phyloP scores from a whole-genome alignment of 2,797 vertebrate species.

The Telmatherina bonti region DNA sequence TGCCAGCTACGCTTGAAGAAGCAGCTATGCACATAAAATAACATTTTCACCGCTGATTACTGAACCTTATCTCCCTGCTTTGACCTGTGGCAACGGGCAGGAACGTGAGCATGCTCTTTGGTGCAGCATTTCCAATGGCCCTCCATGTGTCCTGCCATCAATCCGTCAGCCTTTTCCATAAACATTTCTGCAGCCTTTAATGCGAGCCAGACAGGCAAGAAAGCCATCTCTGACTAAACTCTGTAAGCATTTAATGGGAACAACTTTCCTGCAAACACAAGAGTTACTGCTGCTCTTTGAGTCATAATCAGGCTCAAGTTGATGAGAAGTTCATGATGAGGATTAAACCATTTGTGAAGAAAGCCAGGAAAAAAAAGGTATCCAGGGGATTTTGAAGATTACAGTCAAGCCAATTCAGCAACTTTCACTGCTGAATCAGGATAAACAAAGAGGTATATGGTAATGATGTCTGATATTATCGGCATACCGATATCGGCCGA shows the following conservation, averaged over 20 bases:
- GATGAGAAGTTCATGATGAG: conserved; percentile 28
- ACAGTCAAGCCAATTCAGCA: conserved; percentile 7
- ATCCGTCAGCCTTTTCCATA: conserved; percentile 47
- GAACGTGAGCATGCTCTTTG: conserved; percentile 39
- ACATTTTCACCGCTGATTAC: conserved; percentile 23
- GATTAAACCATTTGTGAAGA: conserved; percentile 36
- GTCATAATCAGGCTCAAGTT: conserved; percentile 35
- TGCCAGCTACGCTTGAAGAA: conserved; percentile 12
- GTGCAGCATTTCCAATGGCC: conserved; percentile 39
- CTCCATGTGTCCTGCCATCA: conserved; percentile 43
- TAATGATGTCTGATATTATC: no score
- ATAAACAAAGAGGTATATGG: conserved; percentile 10
- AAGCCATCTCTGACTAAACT: conserved; percentile 20
- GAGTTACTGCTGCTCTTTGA: conserved; percentile 38
- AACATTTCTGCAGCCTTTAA: conserved; percentile 50
- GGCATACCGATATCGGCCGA: no score
- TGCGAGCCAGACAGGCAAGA: conserved; percentile 40
- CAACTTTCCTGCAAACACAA: conserved; percentile 27
- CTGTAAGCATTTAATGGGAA: conserved; percentile 22
- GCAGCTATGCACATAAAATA: conserved; percentile 19
- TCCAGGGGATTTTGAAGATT: conserved; percentile 24
- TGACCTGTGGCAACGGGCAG: conserved; percentile 47
- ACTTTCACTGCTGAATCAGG: conserved; percentile 14
- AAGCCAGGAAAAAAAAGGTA: conserved; percentile 35
- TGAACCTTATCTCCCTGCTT: conserved; percentile 56